phyloP scores from a whole-genome alignment of 2,888 invertebrate genomes.

The Brachyptera putata region DNA sequence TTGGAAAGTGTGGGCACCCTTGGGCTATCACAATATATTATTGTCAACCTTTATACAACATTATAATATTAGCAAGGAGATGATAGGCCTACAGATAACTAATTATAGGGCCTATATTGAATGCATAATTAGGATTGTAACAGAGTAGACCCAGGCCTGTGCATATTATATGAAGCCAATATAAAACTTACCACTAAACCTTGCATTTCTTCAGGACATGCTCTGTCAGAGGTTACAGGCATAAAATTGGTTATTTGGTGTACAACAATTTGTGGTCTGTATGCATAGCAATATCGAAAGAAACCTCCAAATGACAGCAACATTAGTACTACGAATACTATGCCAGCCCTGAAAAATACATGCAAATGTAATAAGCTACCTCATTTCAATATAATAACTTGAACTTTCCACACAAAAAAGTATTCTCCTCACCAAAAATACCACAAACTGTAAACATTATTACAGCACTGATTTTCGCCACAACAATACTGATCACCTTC shows the following conservation, averaged over 20 bases:
- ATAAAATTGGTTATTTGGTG: conserved; percentile 33
- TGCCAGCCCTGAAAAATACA: conserved; percentile 35
- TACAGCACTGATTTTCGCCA: conserved; percentile 32
- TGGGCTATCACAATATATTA: too few species aligned
- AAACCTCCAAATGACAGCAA: conserved; percentile 40
- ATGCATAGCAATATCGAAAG: conserved; percentile 38
- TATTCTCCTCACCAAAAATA: conserved; percentile 30
- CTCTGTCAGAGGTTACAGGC: conserved; percentile 30
- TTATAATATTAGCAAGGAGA: too few species aligned
- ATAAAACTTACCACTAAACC: conserved; percentile 27
- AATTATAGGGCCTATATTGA: too few species aligned
- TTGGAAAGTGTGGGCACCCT: too few species aligned
- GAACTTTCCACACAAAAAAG: too few species aligned
- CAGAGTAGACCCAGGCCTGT: too few species aligned
- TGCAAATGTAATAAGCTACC: conserved; percentile 2
- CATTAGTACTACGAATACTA: conserved; percentile 36
- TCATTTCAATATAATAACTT: not conserved
- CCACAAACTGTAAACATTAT: conserved; percentile 31
- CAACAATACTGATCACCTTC: conserved; percentile 31
- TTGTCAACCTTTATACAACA: too few species aligned
- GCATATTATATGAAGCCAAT: not conserved
- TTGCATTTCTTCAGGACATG: conserved; percentile 25
- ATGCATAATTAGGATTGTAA: too few species aligned
- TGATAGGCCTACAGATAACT: too few species aligned
- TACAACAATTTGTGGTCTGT: conserved; percentile 32